Conservation (phyloP, 2,797 vertebrate genomes). For the Oreochromis mossambicus region DNA sequence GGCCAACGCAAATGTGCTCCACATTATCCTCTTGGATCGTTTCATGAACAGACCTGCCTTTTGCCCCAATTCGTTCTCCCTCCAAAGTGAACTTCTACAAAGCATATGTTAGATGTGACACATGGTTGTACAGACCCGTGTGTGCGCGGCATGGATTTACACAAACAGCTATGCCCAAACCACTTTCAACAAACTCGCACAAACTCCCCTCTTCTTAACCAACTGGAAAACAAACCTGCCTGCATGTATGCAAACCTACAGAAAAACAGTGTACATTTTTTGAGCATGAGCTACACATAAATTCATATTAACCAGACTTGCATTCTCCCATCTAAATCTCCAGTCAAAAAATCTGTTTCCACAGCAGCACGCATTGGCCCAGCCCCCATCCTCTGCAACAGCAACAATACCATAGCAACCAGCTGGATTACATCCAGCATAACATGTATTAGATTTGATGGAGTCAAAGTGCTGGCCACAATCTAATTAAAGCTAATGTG, state of each 20-base stretch:
- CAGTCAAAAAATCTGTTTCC: slow-evolving; percentile 34
- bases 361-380: slow-evolving; percentile 30
- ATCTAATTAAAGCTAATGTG: slow-evolving; percentile 79
- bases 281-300: background rate
- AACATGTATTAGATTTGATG: slow-evolving; percentile 66
- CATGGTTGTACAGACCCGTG: slow-evolving; percentile 50
- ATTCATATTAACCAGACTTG: background rate
- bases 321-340: background rate
- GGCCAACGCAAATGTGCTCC: slow-evolving; percentile 2
- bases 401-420: slow-evolving; percentile 72
- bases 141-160: slow-evolving; percentile 30
- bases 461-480: slow-evolving; percentile 65
- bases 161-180: slow-evolving; percentile 13
- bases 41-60: slow-evolving; percentile 33
- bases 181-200: background rate
- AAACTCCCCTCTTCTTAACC: background rate
- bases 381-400: slow-evolving; percentile 21
- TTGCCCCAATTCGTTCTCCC: slow-evolving; percentile 15
- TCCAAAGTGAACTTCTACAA: slow-evolving; percentile 38
- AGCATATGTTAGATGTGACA: slow-evolving; percentile 70
- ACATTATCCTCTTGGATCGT: slow-evolving; percentile 61
- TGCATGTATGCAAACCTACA: background rate
- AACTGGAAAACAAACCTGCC: slow-evolving; percentile 3
- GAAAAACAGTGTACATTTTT: background rate
- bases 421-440: slow-evolving; percentile 66